These are phyloP conservation scores for Sebastes diaconus DNA, from an alignment of 2,797 vertebrate genomes.

Conservation along the genomic window DNA sequence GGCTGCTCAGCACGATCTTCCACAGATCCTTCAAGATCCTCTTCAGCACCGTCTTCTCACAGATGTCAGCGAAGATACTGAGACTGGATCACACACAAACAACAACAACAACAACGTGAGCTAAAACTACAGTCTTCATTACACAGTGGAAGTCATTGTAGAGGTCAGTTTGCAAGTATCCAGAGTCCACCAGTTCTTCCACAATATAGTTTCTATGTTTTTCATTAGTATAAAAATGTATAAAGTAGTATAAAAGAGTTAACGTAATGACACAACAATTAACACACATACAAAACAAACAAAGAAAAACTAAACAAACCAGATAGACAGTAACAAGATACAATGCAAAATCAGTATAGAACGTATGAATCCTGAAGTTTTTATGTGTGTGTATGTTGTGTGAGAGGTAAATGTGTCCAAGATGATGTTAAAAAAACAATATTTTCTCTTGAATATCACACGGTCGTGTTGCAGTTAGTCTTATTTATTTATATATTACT, in stretches of 20 bases:
- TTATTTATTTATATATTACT: background rate
- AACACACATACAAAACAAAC: background rate
- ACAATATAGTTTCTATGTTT: background rate
- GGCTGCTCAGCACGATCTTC: conserved; percentile 92
- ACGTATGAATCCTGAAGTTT: background rate
- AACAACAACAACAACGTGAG: background rate
- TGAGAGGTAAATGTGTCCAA: background rate
- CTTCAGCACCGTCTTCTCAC: conserved; percentile 97
- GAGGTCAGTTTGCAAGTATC: background rate
- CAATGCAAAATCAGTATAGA: background rate
- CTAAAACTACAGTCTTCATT: background rate
- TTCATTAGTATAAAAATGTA: background rate
- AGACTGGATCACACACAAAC: conserved; percentile 79
- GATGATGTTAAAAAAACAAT: too few relatives aligned
- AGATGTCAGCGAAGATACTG: conserved; percentile 92
- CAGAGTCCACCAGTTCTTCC: background rate
- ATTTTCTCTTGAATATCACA: too few relatives aligned
- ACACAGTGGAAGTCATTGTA: background rate
- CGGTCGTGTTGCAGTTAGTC: too few relatives aligned
- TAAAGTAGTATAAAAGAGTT: background rate
- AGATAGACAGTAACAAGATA: background rate
- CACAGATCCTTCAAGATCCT: conserved; percentile 96
- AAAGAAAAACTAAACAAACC: background rate
- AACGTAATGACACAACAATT: background rate
- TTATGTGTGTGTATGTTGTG: background rate